Evolutionary conservation across 2,797 vertebrate species (phyloP), one percentile per base, ranked within the genome.

Genomic region (Ptychobarbus kaznakovi): DNA sequence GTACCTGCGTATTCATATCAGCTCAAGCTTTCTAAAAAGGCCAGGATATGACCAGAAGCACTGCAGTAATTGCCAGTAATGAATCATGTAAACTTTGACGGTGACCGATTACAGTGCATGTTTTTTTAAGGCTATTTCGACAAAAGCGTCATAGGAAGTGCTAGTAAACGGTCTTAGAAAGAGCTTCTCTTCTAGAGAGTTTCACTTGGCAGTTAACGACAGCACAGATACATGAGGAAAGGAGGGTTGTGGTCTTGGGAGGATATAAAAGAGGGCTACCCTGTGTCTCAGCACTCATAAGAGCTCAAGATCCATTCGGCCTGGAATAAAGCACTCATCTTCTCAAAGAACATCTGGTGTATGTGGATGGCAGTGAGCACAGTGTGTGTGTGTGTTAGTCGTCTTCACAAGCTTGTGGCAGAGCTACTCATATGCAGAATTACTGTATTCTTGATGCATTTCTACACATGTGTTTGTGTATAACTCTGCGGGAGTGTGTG

Each of bases 171-270:
- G 46, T 86, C 79, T 76, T 83, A 65, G 75, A 81, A 63, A 86
- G 63, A 81, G 61, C 63, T 44, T 44, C 66, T 84, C 42, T 40
- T 82, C 68, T 84, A 76, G 53, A 89, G 78, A 81, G 49, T 77
- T 86, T 61, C 86, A 88, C 88, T 86, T 89, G 81, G 86, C 84
- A 90, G 88, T 82, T 80, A 83, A 87, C 75, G 66, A 88, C 84
- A 87, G 88, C 79, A 81, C 79, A 42, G 56, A 84, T 68, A 86
- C 58, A 13, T 49, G 73, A 84, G 28, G 44, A 80, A 25, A 42
- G 28, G 79, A 75, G 74, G 72, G 75, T 68, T 80, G 80, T 69
- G 51, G 86, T 68, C 28, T 32, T 53, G 46, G 63, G 58, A 53
- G 38, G 38, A 80, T 86, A 63, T 35, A 53, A 86, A 86, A 63